phyloP scores from a whole-genome alignment of 2,888 invertebrate genomes.

The Mythimna ferrago region DNA sequence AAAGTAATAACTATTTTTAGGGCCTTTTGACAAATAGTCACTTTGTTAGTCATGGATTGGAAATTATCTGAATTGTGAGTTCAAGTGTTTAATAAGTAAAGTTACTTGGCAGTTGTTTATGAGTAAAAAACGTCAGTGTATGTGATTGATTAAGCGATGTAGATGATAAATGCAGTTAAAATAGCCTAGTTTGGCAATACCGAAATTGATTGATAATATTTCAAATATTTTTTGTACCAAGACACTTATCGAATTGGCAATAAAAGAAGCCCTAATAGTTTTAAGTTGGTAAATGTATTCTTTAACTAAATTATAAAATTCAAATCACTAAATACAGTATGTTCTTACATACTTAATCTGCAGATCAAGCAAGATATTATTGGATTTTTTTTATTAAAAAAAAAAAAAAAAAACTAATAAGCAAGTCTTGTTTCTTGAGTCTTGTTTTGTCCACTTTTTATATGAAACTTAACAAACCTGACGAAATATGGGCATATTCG shows the following conservation, averaged over 20 bases:
- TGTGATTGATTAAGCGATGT: background rate
- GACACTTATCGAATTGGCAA: background rate
- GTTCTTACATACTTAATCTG: background rate
- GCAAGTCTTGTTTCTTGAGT: too few species aligned
- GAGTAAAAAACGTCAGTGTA: slow-evolving; percentile 3
- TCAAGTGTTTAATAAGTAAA: background rate
- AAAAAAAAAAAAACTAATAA: too few species aligned
- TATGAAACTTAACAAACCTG: too few species aligned
- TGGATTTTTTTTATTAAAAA: background rate
- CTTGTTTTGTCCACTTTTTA: too few species aligned
- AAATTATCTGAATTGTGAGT: slow-evolving; percentile 1
- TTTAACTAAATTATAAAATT: too few species aligned
- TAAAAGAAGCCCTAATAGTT: too few species aligned
- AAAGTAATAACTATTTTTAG: background rate
- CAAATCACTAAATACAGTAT: background rate
- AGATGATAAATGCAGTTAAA: background rate
- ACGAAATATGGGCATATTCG: too few species aligned
- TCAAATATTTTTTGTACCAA: too few species aligned
- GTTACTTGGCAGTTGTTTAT: slow-evolving; percentile 1
- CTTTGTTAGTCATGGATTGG: background rate
- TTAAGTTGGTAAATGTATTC: too few species aligned
- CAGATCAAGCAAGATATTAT: background rate
- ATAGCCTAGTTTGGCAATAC: background rate
- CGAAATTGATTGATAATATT: too few species aligned
- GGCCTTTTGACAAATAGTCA: background rate